Percentiles rank a stretch among this genome's conserved stretches.
Evolutionary conservation across 1,140 invertebrate species (phyloP).

Genomic region (Euwallacea similis): DNA sequence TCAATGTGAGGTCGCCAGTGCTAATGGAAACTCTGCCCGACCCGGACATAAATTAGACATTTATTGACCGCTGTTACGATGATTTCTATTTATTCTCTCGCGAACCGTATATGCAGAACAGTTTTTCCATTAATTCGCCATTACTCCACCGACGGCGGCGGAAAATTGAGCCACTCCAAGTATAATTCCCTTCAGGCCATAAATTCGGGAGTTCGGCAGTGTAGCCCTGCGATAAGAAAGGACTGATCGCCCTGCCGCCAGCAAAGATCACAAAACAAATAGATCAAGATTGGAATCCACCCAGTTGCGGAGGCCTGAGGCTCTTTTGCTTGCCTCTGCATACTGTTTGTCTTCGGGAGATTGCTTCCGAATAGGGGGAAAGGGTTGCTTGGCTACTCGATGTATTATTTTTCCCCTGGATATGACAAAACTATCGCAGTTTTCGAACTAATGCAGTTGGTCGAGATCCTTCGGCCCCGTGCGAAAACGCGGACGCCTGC

Average conservation of each 20-base stretch:
- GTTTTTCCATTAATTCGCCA: conserved; percentile 10
- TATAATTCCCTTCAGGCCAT: conserved; percentile 45
- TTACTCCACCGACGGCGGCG: conserved; percentile 13
- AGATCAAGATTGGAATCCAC: conserved; percentile 54
- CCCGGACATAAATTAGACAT: conserved; percentile 22
- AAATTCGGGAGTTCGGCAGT: conserved; percentile 44
- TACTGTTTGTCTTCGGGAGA: conserved; percentile 41
- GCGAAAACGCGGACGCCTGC: too few species aligned
- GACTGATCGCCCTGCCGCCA: conserved; percentile 50
- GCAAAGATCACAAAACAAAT: conserved; percentile 55
- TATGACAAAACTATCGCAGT: too few species aligned
- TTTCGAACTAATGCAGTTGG: too few species aligned
- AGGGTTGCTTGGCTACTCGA: too few species aligned
- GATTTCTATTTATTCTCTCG: too few species aligned
- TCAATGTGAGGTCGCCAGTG: conserved; percentile 10
- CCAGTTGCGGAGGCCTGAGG: conserved; percentile 38
- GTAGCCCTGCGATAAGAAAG: conserved; percentile 50
- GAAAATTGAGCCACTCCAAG: conserved; percentile 42
- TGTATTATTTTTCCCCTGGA: too few species aligned
- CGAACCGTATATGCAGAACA: too few species aligned
- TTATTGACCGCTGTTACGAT: neutral
- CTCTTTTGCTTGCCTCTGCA: conserved; percentile 50
- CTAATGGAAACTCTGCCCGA: conserved; percentile 19
- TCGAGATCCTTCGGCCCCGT: too few species aligned
- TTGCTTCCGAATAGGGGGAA: neutral